Percentiles rank a stretch among this genome's conserved stretches.
Conservation (phyloP, 2,888 invertebrate species). For the Spialia ferax region DNA sequence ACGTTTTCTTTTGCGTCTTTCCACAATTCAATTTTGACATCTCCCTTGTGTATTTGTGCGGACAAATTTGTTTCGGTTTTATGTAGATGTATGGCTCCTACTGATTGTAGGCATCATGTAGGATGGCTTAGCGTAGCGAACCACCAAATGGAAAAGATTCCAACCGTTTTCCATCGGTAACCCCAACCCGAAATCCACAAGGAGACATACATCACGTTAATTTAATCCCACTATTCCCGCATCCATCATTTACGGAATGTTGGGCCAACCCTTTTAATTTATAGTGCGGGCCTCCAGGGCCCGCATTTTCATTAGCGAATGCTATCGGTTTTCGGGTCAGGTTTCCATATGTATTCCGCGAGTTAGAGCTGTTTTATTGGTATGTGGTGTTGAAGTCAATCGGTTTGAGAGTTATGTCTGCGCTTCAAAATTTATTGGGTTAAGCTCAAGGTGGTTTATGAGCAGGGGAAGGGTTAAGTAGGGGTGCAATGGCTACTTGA, state of each 20-base stretch:
- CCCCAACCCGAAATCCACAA: conserved; percentile 17
- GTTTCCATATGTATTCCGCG: conserved; percentile 18
- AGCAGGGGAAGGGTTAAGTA: too few relatives aligned
- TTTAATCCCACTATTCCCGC: conserved; percentile 35
- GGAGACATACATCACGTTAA: conserved; percentile 39
- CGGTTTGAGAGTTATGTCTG: not conserved
- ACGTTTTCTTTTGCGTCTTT: too few relatives aligned
- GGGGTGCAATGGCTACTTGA: too few relatives aligned
- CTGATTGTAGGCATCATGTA: too few relatives aligned
- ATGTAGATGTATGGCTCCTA: too few relatives aligned
- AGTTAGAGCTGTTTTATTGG: conserved; percentile 20
- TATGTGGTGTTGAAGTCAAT: not conserved
- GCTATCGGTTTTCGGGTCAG: conserved; percentile 29
- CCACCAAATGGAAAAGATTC: not conserved
- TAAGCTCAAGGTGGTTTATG: too few relatives aligned
- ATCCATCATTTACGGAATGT: conserved; percentile 40
- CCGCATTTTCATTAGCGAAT: conserved; percentile 35
- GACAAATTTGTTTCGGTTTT: too few relatives aligned
- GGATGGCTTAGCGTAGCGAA: too few relatives aligned
- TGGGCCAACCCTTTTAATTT: conserved; percentile 39
- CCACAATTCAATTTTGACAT: too few relatives aligned
- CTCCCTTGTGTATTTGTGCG: too few relatives aligned
- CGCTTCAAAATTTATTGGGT: not conserved
- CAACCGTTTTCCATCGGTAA: not conserved
- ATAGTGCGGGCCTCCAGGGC: conserved; percentile 30